Evolutionary conservation across 2,797 vertebrate species (phyloP).

Genomic region (Echiichthys vipera): DNA sequence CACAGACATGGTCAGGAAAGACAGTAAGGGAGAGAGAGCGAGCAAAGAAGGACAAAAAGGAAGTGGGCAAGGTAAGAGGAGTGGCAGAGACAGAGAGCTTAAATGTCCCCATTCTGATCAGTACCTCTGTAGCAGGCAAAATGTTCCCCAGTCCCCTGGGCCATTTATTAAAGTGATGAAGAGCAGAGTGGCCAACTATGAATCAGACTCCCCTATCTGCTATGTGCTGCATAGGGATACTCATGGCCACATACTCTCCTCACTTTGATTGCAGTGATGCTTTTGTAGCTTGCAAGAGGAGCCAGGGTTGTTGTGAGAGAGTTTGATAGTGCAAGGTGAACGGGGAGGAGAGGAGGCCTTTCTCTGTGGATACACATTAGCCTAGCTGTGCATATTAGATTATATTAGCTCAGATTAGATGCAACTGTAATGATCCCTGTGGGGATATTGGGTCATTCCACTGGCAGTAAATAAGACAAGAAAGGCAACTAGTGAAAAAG

Average conservation of each 20-base stretch:
- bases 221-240: slow-evolving; percentile 64
- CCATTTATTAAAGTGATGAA: slow-evolving; percentile 84
- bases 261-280: slow-evolving; percentile 57
- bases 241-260: slow-evolving; percentile 60
- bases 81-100: slow-evolving; percentile 72
- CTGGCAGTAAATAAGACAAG: background rate
- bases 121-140: slow-evolving; percentile 73
- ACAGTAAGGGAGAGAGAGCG: slow-evolving; percentile 25
- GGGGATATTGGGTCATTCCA: slow-evolving; percentile 24
- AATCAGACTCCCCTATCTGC: slow-evolving; percentile 74
- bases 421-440: slow-evolving; percentile 45
- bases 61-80: slow-evolving; percentile 62
- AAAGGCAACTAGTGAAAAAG: slow-evolving; percentile 22
- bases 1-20: slow-evolving; percentile 64
- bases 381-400: slow-evolving; percentile 41
- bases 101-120: slow-evolving; percentile 75
- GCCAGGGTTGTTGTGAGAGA: slow-evolving; percentile 30
- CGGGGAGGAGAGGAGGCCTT: slow-evolving; percentile 9
- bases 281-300: slow-evolving; percentile 43
- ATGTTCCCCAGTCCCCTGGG: slow-evolving; percentile 63
- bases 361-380: slow-evolving; percentile 39
- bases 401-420: slow-evolving; percentile 41
- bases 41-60: slow-evolving; percentile 57
- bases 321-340: slow-evolving; percentile 32
- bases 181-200: slow-evolving; percentile 73